phyloP scores from a whole-genome alignment of 1,140 invertebrate genomes.

The Trialeurodes vaporariorum region DNA sequence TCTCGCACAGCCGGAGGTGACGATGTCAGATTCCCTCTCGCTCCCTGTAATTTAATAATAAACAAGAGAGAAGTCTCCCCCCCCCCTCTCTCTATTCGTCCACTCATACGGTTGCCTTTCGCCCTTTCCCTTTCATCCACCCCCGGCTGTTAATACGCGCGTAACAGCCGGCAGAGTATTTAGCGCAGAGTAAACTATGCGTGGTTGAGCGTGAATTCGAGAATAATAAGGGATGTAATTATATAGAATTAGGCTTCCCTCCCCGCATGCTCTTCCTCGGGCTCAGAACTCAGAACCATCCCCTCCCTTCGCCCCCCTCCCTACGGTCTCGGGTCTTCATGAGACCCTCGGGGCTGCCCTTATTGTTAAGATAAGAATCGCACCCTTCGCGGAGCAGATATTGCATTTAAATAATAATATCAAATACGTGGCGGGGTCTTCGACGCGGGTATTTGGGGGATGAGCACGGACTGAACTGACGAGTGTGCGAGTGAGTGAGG shows the following conservation, averaged over 20 bases:
- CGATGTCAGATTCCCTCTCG: neutral
- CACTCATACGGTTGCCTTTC: neutral
- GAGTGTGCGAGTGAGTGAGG: too few relatives aligned
- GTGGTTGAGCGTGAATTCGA: neutral
- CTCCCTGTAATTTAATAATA: neutral
- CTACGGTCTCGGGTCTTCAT: too few relatives aligned
- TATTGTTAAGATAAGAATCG: neutral
- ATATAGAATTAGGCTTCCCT: neutral
- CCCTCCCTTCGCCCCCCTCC: neutral
- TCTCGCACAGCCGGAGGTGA: neutral
- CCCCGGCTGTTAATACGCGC: neutral
- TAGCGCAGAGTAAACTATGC: neutral
- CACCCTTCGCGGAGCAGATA: neutral
- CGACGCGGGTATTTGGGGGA: neutral
- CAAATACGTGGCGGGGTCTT: neutral
- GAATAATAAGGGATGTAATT: slow-evolving; percentile 1
- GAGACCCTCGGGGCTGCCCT: neutral
- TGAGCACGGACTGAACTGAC: too few relatives aligned
- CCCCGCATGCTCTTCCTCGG: too few relatives aligned
- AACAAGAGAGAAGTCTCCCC: neutral
- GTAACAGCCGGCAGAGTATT: neutral
- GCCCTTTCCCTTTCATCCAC: neutral
- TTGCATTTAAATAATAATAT: slow-evolving; percentile 1
- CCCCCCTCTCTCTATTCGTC: neutral
- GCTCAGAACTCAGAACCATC: neutral